phyloP scores from a whole-genome alignment of 2,113 vertebrate species.

The cattle (Bos taurus) region ARS-UCD2.0 NC_037330.1:95338501-95339000 shows the following conservation, averaged over 20 bases:
- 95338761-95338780: constrained; percentile 71
- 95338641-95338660: constrained; percentile 46
- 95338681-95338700: constrained; percentile 34
- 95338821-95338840: constrained; percentile 83
- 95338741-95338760: constrained; percentile 43
- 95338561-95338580: constrained; percentile 59
- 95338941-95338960: constrained; percentile 84
- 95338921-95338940: constrained; percentile 93
- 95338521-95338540: constrained; percentile 55
- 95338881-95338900: constrained; percentile 84
- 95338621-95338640: constrained; percentile 61
- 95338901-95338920: constrained; percentile 88
- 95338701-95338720: constrained; percentile 27
- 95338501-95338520: constrained; percentile 52
- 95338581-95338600: constrained; percentile 49
- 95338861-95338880: constrained; percentile 77
- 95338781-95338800: constrained; percentile 74
- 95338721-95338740: constrained; percentile 34
- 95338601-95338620: constrained; percentile 68
- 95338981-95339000: constrained; percentile 88
- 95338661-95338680: constrained; percentile 50
- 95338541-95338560: constrained; percentile 39
- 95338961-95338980: constrained; percentile 84
- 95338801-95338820: constrained; percentile 80
- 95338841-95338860: constrained; percentile 77